Base-by-base conservation (phyloP, 2,797 vertebrate species). In the Myripristis murdjan region DNA sequence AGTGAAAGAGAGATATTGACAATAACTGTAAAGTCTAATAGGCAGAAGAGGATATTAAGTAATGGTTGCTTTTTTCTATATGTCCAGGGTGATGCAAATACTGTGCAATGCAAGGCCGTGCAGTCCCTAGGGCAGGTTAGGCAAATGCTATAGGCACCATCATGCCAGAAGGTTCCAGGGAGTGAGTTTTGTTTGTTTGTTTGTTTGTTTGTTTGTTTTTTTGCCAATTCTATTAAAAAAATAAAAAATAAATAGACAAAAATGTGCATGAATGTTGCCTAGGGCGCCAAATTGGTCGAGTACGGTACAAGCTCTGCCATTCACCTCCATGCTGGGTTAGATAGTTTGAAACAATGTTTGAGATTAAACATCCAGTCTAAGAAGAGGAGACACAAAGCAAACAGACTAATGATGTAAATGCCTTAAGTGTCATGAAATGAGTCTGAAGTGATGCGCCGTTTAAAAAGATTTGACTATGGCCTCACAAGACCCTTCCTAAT, bases 351-450 rank as follows among this genome's bases (percentile, higher is more conserved):
- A 58, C 2, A 72, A 41, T 24, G 65, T 39, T 46, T 24, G 61
- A 57, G 58, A 58, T n/a, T 70, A 77, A 74, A 24, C 61, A 60
- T 33, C 68, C 2, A 56, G 23, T 64, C 54, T 70, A 55, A 57
- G 59, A 14, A 60, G 59, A 53, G 23, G 12, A 63, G 28, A 43
- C 39, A 39, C 33, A 64, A 37, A 67, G 2, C n/a, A 69, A 58
- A 64, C 12, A 64, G 23, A 49, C 22, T 67, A 28, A 43, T 72
- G 53, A 65, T 8, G 6, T 68, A 57, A 68, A 68, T 37, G 24
- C 9, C 22, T n/a, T n/a, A n/a, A 22, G 22, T 41, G 24, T 35
- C 37, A 53, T 48, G 22, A 60, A 35, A 49, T 60, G 12, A 54
- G 51, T 73, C 26, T 49, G 47, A 28, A 28, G 26, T 6, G 6